Evolutionary conservation across 2,797 vertebrate genomes (phyloP).

Genomic region (Pangasius macronema): DNA sequence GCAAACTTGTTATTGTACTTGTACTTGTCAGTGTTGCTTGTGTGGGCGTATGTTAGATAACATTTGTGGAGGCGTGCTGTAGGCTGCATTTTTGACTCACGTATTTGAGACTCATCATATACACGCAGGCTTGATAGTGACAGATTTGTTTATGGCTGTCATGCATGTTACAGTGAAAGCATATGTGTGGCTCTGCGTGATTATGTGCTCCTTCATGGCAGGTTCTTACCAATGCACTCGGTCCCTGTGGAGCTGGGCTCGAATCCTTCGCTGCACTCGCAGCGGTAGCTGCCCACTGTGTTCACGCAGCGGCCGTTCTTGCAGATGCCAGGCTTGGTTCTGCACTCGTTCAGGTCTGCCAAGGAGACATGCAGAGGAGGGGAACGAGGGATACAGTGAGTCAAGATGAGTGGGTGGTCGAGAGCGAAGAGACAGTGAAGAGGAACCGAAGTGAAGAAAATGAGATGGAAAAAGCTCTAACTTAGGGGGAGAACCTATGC

Average conservation of each 20-base stretch:
- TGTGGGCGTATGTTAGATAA: conserved; percentile 5
- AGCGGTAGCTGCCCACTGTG: conserved; percentile 87
- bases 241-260: conserved; percentile 84
- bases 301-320: conserved; percentile 90
- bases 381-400: conserved; percentile 9
- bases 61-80: neutral
- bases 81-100: neutral
- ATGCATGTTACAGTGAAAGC: neutral
- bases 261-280: conserved; percentile 89
- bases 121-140: neutral
- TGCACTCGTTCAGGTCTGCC: conserved; percentile 91
- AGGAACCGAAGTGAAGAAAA: neutral
- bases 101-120: neutral
- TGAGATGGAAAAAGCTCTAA: conserved; percentile 7
- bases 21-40: neutral
- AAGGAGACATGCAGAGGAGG: conserved; percentile 22
- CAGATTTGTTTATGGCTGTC: conserved; percentile 5
- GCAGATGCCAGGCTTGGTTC: conserved; percentile 85
- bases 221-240: conserved; percentile 84
- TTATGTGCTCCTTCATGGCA: neutral
- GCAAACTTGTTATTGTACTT: neutral
- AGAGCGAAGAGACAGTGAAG: neutral
- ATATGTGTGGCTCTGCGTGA: conserved; percentile 4
- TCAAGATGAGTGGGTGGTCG: conserved; percentile 22
- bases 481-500: neutral